A percentile compares a stretch with the other conserved stretches of the same genome.
Conservation (phyloP, 2,797 vertebrate genomes). For the Lithobates pipiens region DNA sequence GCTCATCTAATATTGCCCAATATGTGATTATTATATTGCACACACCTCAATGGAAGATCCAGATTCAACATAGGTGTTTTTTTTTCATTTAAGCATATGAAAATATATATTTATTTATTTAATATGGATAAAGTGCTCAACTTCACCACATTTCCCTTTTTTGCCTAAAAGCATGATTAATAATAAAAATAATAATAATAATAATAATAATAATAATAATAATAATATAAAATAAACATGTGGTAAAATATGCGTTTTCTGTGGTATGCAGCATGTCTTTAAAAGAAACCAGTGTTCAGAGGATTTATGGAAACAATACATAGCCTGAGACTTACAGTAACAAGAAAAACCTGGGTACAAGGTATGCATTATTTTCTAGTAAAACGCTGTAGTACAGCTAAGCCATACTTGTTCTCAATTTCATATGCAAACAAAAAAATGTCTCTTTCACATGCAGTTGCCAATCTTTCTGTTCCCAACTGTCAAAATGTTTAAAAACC, state of each 20-base stretch:
- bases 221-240: no score
- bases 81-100: conserved; percentile 43
- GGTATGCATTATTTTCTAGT: no score
- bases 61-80: conserved; percentile 53
- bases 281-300: not conserved
- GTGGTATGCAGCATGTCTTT: not conserved
- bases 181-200: no score
- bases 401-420: no score
- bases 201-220: no score
- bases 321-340: no score
- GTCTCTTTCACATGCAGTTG: not conserved
- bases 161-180: not conserved
- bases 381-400: no score
- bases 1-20: not conserved
- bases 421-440: no score
- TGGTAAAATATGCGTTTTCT: not conserved
- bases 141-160: conserved; percentile 22
- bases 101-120: conserved; percentile 50
- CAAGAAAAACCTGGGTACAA: no score
- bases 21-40: conserved; percentile 63
- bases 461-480: not conserved
- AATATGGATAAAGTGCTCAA: conserved; percentile 53
- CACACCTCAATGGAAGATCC: conserved; percentile 62
- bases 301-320: not conserved
- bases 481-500: not conserved